Conservation (phyloP, 2,113 vertebrate species). For the Trogon melanurus region DNA sequence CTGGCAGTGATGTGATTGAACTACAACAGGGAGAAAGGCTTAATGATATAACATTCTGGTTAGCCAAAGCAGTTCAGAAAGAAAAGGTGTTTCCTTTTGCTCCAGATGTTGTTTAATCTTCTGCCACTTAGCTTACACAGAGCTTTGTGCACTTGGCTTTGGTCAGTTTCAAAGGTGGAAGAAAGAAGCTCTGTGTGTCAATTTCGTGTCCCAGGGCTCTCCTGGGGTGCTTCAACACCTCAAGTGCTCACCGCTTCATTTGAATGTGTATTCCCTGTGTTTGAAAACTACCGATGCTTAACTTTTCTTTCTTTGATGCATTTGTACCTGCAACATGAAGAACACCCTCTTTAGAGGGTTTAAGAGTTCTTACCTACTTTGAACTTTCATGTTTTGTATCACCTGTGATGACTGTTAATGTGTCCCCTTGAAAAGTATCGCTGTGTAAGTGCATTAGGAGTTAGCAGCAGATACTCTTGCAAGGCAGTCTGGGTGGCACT, state of each 20-base stretch:
- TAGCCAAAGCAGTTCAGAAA: neutral
- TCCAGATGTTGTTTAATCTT: neutral
- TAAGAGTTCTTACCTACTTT: neutral
- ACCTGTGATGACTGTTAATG: neutral
- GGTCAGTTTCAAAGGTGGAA: conserved; percentile 5
- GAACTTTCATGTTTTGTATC: neutral
- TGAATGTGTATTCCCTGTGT: neutral
- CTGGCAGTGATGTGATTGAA: neutral
- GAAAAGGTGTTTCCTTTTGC: neutral
- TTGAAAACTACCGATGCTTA: neutral
- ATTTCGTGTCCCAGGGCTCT: neutral
- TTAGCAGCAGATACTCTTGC: neutral
- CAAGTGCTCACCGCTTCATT: neutral
- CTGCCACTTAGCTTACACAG: neutral
- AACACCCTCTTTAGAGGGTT: neutral
- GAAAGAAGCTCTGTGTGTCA: neutral
- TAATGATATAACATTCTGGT: neutral
- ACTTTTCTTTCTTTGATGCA: neutral
- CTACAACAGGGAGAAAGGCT: neutral
- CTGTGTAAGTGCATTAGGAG: neutral
- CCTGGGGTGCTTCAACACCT: neutral
- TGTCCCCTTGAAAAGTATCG: neutral
- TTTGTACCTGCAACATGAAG: neutral
- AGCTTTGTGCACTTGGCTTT: neutral
- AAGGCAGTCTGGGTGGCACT: neutral